These are phyloP conservation scores for Scaptomyza pallida DNA, from an alignment of 1,140 invertebrate genomes.

Conservation along the genomic window DNA sequence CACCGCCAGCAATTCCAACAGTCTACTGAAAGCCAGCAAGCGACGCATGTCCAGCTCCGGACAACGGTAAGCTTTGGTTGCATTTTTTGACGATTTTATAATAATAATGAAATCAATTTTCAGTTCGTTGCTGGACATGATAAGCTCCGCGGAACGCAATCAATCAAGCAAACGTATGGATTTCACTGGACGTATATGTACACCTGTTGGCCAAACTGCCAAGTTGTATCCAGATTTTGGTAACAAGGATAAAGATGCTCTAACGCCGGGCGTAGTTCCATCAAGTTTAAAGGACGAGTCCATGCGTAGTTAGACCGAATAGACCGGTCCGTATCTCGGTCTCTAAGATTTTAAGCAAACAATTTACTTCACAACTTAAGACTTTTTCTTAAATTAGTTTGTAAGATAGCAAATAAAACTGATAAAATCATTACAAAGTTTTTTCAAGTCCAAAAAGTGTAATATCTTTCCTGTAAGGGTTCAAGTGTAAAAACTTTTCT, in stretches of 20 bases:
- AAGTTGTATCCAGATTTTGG: slow-evolving; percentile 92
- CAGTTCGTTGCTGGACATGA: slow-evolving; percentile 88
- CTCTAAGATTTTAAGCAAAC: too few relatives aligned
- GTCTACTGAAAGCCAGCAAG: slow-evolving; percentile 82
- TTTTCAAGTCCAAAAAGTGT: too few relatives aligned
- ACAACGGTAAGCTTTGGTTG: slow-evolving; percentile 38
- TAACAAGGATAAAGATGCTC: slow-evolving; percentile 76
- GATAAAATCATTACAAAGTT: too few relatives aligned
- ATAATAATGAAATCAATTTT: slow-evolving; percentile 33
- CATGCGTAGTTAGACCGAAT: slow-evolving; percentile 35
- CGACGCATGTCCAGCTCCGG: slow-evolving; percentile 81
- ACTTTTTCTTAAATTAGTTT: too few relatives aligned
- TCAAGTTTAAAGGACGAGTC: slow-evolving; percentile 60
- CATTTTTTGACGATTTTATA: background rate
- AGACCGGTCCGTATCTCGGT: background rate
- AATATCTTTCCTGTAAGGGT: too few relatives aligned
- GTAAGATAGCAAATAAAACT: too few relatives aligned
- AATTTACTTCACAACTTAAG: too few relatives aligned
- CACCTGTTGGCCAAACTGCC: slow-evolving; percentile 87
- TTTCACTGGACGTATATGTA: slow-evolving; percentile 90
- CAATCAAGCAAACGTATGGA: slow-evolving; percentile 88
- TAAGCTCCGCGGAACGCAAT: slow-evolving; percentile 85
- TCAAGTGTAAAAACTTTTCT: background rate
- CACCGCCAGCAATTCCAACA: slow-evolving; percentile 65
- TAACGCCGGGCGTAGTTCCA: slow-evolving; percentile 10